A percentile compares a stretch with the other conserved stretches of the same genome.
phyloP scores from a whole-genome alignment of 2,113 vertebrate species.

The Scopus umbretta region DNA sequence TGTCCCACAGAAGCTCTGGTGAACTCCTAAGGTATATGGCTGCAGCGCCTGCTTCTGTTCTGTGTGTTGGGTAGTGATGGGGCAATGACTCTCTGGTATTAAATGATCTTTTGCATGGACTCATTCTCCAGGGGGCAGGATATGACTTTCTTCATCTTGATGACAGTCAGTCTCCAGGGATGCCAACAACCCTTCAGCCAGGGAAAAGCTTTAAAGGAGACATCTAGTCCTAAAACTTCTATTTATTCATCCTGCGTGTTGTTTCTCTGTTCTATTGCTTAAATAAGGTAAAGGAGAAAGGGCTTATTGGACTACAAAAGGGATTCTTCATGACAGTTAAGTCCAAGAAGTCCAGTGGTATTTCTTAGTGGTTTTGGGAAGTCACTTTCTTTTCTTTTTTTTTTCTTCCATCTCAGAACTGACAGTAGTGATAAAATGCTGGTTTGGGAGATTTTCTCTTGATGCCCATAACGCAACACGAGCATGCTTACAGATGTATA shows the following conservation, averaged over 20 bases:
- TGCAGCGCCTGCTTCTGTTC: not conserved
- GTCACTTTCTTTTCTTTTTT: not conserved
- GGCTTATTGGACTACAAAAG: not conserved
- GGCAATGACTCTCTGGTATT: not conserved
- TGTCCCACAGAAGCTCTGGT: not conserved
- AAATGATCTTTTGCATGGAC: not conserved
- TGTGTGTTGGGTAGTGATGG: not conserved
- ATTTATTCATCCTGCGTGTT: not conserved
- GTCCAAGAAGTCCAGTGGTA: not conserved
- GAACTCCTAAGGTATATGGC: not conserved
- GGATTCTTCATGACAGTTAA: not conserved
- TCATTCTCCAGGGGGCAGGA: not conserved
- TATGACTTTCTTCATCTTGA: not conserved
- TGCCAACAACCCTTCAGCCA: not conserved
- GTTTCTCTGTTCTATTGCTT: not conserved
- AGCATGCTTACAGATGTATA: not conserved
- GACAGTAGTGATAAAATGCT: not conserved
- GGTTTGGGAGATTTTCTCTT: not conserved
- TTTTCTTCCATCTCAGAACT: not conserved
- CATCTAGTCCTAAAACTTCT: not conserved
- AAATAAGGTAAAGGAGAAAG: not conserved
- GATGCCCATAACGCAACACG: not conserved
- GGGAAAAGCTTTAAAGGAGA: not conserved
- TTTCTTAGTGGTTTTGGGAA: not conserved
- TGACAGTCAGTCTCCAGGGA: not conserved